phyloP scores from a whole-genome alignment of 2,113 vertebrate genomes.

The Chiloscyllium plagiosum region DNA sequence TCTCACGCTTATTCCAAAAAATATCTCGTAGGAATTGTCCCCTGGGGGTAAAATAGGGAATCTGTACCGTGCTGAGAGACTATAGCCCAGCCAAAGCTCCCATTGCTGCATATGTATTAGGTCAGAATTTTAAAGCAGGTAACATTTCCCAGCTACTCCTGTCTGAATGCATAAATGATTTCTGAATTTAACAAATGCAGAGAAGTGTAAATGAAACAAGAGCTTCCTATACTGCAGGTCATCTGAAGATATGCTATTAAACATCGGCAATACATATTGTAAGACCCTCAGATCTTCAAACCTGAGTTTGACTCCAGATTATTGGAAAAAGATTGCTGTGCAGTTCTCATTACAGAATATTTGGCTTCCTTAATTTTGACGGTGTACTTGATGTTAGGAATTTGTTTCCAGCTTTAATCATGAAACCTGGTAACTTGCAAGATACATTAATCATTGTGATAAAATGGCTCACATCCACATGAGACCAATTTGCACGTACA shows the following conservation, averaged over 20 bases:
- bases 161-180: background rate
- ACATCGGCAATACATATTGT: background rate
- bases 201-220: background rate
- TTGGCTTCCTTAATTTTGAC: background rate
- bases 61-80: background rate
- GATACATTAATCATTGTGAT: slow-evolving; percentile 5
- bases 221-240: too few relatives aligned
- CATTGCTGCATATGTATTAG: background rate
- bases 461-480: slow-evolving; percentile 32
- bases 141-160: background rate
- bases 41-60: background rate
- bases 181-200: background rate
- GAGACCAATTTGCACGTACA: slow-evolving; percentile 29
- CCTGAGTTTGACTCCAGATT: background rate
- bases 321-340: background rate
- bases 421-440: too few relatives aligned
- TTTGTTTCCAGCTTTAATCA: background rate
- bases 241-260: background rate
- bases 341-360: background rate
- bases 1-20: background rate
- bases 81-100: background rate
- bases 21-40: background rate
- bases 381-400: background rate
- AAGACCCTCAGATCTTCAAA: background rate
- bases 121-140: background rate